Base-by-base conservation (phyloP, 2,113 vertebrate genomes). In the Daboia siamensis region DNA sequence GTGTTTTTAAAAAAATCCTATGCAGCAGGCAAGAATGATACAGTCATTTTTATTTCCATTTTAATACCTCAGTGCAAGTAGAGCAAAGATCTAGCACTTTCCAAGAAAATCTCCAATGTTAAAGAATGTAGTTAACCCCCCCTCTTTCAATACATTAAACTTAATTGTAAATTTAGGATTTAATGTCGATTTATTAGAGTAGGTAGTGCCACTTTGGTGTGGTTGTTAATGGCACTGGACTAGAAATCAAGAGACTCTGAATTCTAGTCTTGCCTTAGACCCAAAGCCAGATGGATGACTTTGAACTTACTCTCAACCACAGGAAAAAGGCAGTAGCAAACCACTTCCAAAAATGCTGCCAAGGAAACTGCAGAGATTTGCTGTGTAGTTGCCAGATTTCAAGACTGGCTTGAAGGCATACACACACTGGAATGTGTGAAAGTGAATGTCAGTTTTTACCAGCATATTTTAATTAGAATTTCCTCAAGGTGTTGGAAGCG, bases 11-110 rank as follows among this genome's bases (percentile, higher is more conserved):
- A 88, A 93, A 80, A 95, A 93, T 88, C 89, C 0, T 0, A 87
- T 56, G 39, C 74, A 90, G 56, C 88, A 93, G 92, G 92, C 88
- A 93, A 13, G 90, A 90, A 4, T 39, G 95, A 95, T 90, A 86
- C 5, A 24, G 20, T 86, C 57, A 10, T 87, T 92, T 54, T 89
- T 87, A 93, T 89, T 93, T 91, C 48, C 87, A 91, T 91, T 89
- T 93, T 91, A 89, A 91, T 24, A 86, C 48, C n/a, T 84, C 24
- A 20, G 29, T 21, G 24, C 57, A 92, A 90, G 21, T 92, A 61
- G 9, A 69, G 92, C 91, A 90, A 80, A 87, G 74, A 87, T 1
- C 86, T 86, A 20, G 5, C 7, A 86, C 57, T 21, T 3, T 89
- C 10, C 17, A 57, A 0, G 2, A 85, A 88, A 56, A 88, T 20